A percentile compares a stretch with the other conserved stretches of the same genome.
Conservation (phyloP, 2,113 vertebrate genomes). For the Hemiprocne comata region DNA sequence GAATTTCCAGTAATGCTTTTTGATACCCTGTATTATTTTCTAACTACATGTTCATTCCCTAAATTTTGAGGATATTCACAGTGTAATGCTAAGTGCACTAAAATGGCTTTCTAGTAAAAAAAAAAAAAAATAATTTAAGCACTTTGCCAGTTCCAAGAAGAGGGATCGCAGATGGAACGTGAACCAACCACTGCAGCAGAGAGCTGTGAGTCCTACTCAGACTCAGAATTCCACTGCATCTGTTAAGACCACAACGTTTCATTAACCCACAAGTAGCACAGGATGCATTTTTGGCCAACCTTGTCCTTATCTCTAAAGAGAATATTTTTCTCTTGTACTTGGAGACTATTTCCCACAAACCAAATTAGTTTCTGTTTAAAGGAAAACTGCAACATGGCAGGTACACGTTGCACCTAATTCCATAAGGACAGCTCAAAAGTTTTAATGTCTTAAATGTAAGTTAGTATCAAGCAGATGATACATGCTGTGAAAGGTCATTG, state of each 20-base stretch:
- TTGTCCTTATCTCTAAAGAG: neutral
- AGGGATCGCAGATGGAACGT: neutral
- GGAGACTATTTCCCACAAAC: neutral
- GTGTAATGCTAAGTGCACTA: neutral
- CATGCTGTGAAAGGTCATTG: fast-evolving
- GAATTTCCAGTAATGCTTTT: neutral
- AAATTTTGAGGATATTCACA: neutral
- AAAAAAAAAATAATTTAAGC: neutral
- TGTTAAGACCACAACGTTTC: neutral
- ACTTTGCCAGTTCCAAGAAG: neutral
- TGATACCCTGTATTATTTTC: neutral
- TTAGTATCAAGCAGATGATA: neutral
- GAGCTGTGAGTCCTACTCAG: neutral
- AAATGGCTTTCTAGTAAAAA: neutral
- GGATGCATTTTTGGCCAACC: neutral
- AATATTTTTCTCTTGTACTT: neutral
- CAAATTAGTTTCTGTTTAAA: neutral
- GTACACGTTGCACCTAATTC: fast-evolving
- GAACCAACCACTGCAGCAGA: fast-evolving
- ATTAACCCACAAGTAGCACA: neutral
- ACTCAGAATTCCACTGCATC: neutral
- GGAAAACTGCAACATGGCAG: neutral
- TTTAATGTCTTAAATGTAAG: neutral
- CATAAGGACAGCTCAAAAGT: neutral
- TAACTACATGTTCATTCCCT: fast-evolving